Evolutionary conservation across 2,888 invertebrate species (phyloP), one percentile per base, ranked within the genome.

Genomic region (Polymixis lichenea): DNA sequence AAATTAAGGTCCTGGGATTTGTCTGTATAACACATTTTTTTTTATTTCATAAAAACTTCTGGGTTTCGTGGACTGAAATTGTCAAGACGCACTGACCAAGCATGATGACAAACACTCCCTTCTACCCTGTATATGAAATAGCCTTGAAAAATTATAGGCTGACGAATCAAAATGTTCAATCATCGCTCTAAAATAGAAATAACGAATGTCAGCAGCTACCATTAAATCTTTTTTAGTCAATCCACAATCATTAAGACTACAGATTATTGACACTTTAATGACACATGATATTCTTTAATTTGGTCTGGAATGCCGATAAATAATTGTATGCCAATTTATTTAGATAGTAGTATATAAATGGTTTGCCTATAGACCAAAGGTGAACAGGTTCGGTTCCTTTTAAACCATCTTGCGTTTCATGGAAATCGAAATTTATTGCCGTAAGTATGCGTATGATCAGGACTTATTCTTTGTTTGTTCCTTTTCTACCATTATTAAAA

Each of bases 281-380:
- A 58, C 22, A 56, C 65, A 67, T 19, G 43, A 76, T 73, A 73
- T 82, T 66, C 53, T 77, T 82, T 67, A 22, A 69, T 69, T 76
- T 65, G 82, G 55, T 38, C 28, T 66, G 85, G 61, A 66, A 81
- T 72, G 68, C 38, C 62, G 46, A 72, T 76, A 72, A 82, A 77
- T 82, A 76, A 84, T 58, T 70, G 65, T 58, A 72, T 77, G 72
- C 55, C 68, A 84, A 80, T 82, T 69, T 82, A 74, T 84, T 71
- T 66, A 65, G 68, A 69, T 67, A 67, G 66, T 56, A 70, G 65
- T 75, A 51, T 68, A 78, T 80, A 69, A 75, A 84, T 75, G 74
- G 62, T 68, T 84, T 71, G 38, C n/a, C 19, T 84, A 62, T 72
- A 85, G 77, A 84, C 75, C 75, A 82, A 82, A 85, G 77, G 78